Base-by-base conservation (phyloP, 1,140 invertebrate genomes). In the Laupala kohalensis region DNA sequence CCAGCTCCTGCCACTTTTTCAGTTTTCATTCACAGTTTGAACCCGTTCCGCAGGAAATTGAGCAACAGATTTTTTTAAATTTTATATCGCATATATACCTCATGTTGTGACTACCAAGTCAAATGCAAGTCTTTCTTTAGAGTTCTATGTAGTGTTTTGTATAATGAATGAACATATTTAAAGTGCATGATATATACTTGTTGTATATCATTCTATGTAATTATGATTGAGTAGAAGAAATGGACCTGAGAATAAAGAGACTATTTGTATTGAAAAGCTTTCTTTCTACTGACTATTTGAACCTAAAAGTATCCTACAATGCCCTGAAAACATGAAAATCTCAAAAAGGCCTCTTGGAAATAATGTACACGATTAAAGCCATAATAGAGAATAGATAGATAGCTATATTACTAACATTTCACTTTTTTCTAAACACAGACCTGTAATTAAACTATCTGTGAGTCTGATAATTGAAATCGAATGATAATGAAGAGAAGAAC, bases 271-370 rank as follows among this genome's bases (percentile, higher is more conserved):
- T 4, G 37, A 53, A 13, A 53, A 53, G 19, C 19, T 53, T 53
- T 53, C 9, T 53, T 53, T 13, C 19, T 53, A 53, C 37, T 53
- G 19, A 53, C 37, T 53, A n/a, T n/a, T n/a, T n/a, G n/a, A n/a
- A n/a, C 37, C 37, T 53, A 53, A 9, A 53, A 53, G 1, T 73
- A 67, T 53, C 78, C 74, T 66, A 75, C 76, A 74, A 81, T 53
- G 1, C 37, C 19, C 4, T 19, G 19, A 53, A 53, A 53, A 19
- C 37, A 13, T 19, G 4, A 53, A 53, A 53, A 9, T 19, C 37
- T 19, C 19, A 53, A n/a, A n/a, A n/a, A n/a, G n/a, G n/a, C n/a
- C n/a, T n/a, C n/a, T n/a, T n/a, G n/a, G n/a, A n/a, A n/a, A n/a
- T n/a, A n/a, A n/a, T n/a, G n/a, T n/a, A n/a, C n/a, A n/a, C n/a